These are phyloP conservation scores for Toxotes lorentzi DNA, from an alignment of 2,797 vertebrate genomes.

Conservation along the genomic window DNA sequence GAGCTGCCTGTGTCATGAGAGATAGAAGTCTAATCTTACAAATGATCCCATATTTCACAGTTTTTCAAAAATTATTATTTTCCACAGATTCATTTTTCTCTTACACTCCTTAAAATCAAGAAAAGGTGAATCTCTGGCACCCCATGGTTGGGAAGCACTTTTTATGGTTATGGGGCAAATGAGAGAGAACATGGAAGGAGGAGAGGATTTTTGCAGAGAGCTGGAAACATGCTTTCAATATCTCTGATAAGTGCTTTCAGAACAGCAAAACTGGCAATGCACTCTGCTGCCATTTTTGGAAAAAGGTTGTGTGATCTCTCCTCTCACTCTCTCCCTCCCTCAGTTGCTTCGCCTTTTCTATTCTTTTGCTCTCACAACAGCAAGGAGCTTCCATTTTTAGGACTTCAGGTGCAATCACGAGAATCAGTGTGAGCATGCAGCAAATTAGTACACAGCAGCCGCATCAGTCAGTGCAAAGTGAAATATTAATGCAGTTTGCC, in stretches of 20 bases:
- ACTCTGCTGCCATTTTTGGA: constrained; percentile 59
- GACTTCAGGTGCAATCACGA: constrained; percentile 22
- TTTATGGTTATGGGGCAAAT: constrained; percentile 25
- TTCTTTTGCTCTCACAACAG: constrained; percentile 33
- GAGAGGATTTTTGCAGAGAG: constrained; percentile 41
- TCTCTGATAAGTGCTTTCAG: constrained; percentile 59
- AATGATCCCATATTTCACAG: neutral
- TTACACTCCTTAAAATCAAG: neutral
- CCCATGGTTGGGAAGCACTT: constrained; percentile 28
- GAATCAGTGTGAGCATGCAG: constrained; percentile 27
- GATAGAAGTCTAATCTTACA: constrained; percentile 18
- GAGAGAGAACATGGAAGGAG: constrained; percentile 8
- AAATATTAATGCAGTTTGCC: constrained; percentile 41
- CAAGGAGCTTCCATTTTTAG: constrained; percentile 30
- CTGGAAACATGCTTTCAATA: constrained; percentile 49
- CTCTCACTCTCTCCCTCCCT: constrained; percentile 25
- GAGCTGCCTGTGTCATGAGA: neutral
- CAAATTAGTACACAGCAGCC: constrained; percentile 16
- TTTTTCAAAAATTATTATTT: neutral
- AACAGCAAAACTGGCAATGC: constrained; percentile 49
- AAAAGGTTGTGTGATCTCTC: constrained; percentile 59
- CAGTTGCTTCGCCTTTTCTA: neutral
- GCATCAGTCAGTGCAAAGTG: constrained; percentile 7
- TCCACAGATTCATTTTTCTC: neutral
- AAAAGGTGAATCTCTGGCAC: constrained; percentile 18